These are phyloP conservation scores for Magallana angulata DNA, from an alignment of 1,140 invertebrate species.

Conservation along the genomic window DNA sequence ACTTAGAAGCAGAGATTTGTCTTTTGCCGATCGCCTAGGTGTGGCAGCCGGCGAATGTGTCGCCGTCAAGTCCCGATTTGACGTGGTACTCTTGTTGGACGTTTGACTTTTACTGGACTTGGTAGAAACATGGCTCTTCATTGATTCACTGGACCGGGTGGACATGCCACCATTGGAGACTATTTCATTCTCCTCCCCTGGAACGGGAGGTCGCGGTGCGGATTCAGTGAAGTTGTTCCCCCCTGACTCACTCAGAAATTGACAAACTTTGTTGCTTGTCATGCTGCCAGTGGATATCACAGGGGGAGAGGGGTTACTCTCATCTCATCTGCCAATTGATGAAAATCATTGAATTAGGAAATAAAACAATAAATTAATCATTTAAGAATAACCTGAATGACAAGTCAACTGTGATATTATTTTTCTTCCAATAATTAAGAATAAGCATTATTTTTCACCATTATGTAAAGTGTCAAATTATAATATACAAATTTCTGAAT, in stretches of 20 bases:
- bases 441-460: too few relatives aligned
- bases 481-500: too few relatives aligned
- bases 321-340: slow-evolving; percentile 39
- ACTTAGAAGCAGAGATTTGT: slow-evolving; percentile 61
- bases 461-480: too few relatives aligned
- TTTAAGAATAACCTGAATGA: too few relatives aligned
- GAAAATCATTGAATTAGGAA: too few relatives aligned
- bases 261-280: slow-evolving; percentile 74
- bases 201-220: slow-evolving; percentile 76
- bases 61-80: slow-evolving; percentile 68
- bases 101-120: slow-evolving; percentile 63
- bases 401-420: too few relatives aligned
- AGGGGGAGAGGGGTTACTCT: slow-evolving; percentile 30
- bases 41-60: slow-evolving; percentile 73
- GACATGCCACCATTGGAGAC: slow-evolving; percentile 75
- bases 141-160: slow-evolving; percentile 73
- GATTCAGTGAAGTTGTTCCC: slow-evolving; percentile 78
- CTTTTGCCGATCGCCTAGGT: slow-evolving; percentile 74
- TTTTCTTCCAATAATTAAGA: too few relatives aligned
- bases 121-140: slow-evolving; percentile 71
- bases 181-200: slow-evolving; percentile 79
- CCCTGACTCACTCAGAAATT: slow-evolving; percentile 76
- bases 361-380: too few relatives aligned
- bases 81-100: slow-evolving; percentile 71
- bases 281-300: slow-evolving; percentile 46